Base-by-base conservation (phyloP, 2,888 invertebrate genomes). In the Synergus laeviventris region DNA sequence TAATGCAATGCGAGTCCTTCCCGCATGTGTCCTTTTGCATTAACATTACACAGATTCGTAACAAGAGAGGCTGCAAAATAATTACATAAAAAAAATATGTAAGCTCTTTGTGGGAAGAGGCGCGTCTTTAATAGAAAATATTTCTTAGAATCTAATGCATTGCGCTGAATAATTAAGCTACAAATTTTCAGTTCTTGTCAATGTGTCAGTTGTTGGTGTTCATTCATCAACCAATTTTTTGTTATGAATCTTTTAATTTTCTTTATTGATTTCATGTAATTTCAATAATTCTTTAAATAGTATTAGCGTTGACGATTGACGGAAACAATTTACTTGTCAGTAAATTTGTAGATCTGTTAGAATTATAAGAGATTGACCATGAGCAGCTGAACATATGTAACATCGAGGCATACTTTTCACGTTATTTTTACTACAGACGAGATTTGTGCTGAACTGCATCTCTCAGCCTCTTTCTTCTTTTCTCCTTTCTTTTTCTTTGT, bases 391-490 rank as follows among this genome's bases (percentile, higher is more conserved):
- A 73, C 79, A 84, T 83, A 83, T 86, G 81, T n/a, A n/a, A n/a
- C n/a, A n/a, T n/a, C n/a, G n/a, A 85, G 85, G 82, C 81, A 78
- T 81, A 81, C 86, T 85, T 86, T 85, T 81, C 85, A 82, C 83
- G 87, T 87, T 86, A 86, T 86, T 86, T 86, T 86, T 85, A 87
- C 87, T 82, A 85, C 83, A 84, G 81, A 80, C 84, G 81, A 81
- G 76, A 78, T 79, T 80, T 81, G 86, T 86, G 79, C 85, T 81
- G 85, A 85, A 70, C 85, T 87, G 86, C 83, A 79, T 86, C 84
- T 84, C 79, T 82, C 78, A 76, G 62, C n/a, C n/a, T 31, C 42
- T 78, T 73, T 74, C 74, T 76, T 18, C 36, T 70, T 73, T 16
- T 75, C 74, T 9, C 49, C 59, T 74, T 36, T 66, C 76, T 18